Evolutionary conservation across 37 sponge, comb jelly and placozoan species (phyloP), one percentile per base, ranked within the genome.

Genomic region (Cliona cf. orientalis): DNA sequence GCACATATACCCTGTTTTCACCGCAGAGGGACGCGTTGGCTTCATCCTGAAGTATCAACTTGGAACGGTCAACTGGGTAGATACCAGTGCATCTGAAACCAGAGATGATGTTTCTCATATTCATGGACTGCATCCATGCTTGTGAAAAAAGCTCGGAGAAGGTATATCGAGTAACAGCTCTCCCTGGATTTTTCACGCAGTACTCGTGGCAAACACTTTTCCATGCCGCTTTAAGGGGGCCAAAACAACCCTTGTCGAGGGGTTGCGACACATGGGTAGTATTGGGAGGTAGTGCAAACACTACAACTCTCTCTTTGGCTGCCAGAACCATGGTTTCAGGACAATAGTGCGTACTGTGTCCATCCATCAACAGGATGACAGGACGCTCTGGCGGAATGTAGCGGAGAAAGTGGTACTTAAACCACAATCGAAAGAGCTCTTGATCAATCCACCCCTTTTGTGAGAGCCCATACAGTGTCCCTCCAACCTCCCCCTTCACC

Each of bases 231-330:
- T 92, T 92, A 1, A 92, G 67, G 2, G 82, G 71, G 5, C 75
- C 71, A 75, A 92, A 92, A 23, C 42, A 29, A 0, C 82, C 68
- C 21, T 75, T 78, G 58, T 92, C 93, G 3, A 92, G 71, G 3
- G 93, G 93, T 46, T 92, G 93, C 22, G 70, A 42, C 1, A 88
- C 17, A 35, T 92, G 93, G n/a, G 88, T 88, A 5, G 89, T 88
- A 59, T 92, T 46, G 2, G 89, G 93, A 6, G 89, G 93, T 19
- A 92, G 63, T 44, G 58, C 32, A 65, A 87, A 80, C 2, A 84
- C 3, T 0, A 84, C 59, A 0, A 88, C 75, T 22, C 53, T 42
- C 19, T 85, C 42, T 32, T 69, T 42, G 0, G 93, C 89, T 44
- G 93, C 93, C 61, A 42, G 42, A 0, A 58, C 25, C 0, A 92